A percentile compares a stretch with the other conserved stretches of the same genome.
phyloP scores from a whole-genome alignment of 1,140 invertebrate species.

The Subanguina moxae region DNA sequence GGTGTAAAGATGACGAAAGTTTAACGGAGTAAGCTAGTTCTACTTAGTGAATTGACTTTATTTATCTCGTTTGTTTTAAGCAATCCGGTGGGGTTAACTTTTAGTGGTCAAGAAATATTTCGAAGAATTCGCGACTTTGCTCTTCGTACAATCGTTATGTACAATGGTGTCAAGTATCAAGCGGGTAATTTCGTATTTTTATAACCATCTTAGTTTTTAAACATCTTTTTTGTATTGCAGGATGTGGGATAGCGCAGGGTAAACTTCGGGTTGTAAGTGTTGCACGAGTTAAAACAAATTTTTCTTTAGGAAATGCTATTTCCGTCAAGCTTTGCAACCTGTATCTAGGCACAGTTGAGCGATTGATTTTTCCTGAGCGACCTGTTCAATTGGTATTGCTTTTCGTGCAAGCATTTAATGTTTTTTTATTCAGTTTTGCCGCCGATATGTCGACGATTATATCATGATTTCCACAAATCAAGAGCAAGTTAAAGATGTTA shows the following conservation, averaged over 20 bases:
- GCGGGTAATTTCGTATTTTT: constrained; percentile 15
- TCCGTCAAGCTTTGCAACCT: constrained; percentile 25
- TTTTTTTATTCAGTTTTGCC: constrained; percentile 14
- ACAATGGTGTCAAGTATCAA: not conserved
- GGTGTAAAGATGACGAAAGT: constrained; percentile 13
- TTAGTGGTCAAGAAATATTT: constrained; percentile 22
- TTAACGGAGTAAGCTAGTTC: not conserved
- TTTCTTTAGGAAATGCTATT: constrained; percentile 10
- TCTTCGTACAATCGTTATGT: constrained; percentile 25
- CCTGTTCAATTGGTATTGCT: constrained; percentile 6
- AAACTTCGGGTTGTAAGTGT: not conserved
- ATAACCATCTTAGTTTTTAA: not conserved
- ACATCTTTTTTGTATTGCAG: constrained; percentile 6
- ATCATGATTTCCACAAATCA: constrained; percentile 21
- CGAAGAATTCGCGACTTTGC: constrained; percentile 22
- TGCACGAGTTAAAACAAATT: not conserved
- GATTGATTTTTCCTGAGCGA: constrained; percentile 21
- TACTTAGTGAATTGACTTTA: no score
- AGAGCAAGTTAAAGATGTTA: constrained; percentile 20
- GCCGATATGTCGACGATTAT: constrained; percentile 30
- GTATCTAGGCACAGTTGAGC: constrained; percentile 29
- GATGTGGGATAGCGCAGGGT: constrained; percentile 18
- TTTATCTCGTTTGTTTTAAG: no score
- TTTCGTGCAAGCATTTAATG: no score
- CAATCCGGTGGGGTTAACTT: constrained; percentile 13